These are phyloP conservation scores for Dicranocentrus wangi DNA, from an alignment of 2,888 invertebrate species.

Conservation along the genomic window DNA sequence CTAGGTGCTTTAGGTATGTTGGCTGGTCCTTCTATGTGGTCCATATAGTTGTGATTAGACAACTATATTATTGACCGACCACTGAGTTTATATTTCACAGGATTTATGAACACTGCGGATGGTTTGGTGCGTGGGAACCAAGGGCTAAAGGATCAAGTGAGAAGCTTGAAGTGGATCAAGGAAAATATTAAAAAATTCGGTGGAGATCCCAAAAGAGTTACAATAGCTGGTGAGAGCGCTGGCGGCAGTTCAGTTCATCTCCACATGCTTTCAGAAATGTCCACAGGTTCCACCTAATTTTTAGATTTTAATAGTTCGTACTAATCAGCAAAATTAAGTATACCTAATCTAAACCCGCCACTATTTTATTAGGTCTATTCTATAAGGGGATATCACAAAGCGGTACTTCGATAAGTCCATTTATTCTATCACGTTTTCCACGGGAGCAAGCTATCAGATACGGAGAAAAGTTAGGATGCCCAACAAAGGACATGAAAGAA, in stretches of 20 bases:
- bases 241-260: slow-evolving; percentile 2
- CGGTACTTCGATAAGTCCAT: slow-evolving; percentile 64
- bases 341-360: neutral
- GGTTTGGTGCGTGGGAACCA: slow-evolving; percentile 53
- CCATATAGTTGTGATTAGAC: no score
- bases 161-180: slow-evolving; percentile 21
- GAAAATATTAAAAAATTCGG: slow-evolving; percentile 27
- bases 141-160: slow-evolving; percentile 23
- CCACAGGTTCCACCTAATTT: neutral
- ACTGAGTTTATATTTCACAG: neutral
- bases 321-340: neutral
- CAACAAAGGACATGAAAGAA: slow-evolving; percentile 39
- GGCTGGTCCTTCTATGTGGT: no score
- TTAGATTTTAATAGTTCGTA: neutral
- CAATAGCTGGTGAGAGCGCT: slow-evolving; percentile 21
- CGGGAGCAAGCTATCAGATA: slow-evolving; percentile 56
- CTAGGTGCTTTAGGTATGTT: slow-evolving; percentile 59
- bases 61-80: no score
- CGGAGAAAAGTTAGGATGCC: slow-evolving; percentile 63
- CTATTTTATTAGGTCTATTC: slow-evolving; percentile 43
- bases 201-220: slow-evolving; percentile 26
- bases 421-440: slow-evolving; percentile 56
- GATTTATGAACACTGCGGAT: slow-evolving; percentile 52
- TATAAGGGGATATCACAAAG: slow-evolving; percentile 64
- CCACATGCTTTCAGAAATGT: neutral